Evolutionary conservation across 2,888 invertebrate genomes (phyloP).

Genomic region (Nysson spinosus): DNA sequence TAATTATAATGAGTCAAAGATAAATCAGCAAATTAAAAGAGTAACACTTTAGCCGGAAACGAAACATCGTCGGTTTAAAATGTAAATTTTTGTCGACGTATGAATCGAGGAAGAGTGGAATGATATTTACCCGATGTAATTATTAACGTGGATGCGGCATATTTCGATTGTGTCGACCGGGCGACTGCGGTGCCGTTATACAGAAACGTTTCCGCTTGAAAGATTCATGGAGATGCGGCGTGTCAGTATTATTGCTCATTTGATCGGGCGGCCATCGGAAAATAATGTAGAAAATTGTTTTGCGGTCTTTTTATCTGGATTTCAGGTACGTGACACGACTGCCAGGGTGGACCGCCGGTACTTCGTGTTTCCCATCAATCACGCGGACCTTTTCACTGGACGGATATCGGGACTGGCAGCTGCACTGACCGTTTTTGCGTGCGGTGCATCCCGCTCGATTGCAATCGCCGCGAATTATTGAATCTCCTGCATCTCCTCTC

Average conservation of each 20-base stretch:
- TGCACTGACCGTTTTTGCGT: slow-evolving; percentile 70
- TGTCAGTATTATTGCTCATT: slow-evolving; percentile 61
- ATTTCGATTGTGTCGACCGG: slow-evolving; percentile 30
- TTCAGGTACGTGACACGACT: slow-evolving; percentile 50
- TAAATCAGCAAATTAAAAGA: too few species aligned
- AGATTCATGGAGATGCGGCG: slow-evolving; percentile 50
- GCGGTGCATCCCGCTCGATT: slow-evolving; percentile 69
- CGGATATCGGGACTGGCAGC: slow-evolving; percentile 69
- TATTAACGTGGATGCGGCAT: slow-evolving; percentile 9
- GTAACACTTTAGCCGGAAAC: too few species aligned
- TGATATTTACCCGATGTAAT: slow-evolving; percentile 25
- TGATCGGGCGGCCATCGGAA: slow-evolving; percentile 54
- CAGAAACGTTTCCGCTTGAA: slow-evolving; percentile 28
- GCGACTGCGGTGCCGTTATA: not conserved
- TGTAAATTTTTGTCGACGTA: too few species aligned
- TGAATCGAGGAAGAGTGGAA: not conserved
- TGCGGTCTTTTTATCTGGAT: slow-evolving; percentile 72
- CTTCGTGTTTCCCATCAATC: slow-evolving; percentile 76
- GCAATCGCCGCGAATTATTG: slow-evolving; percentile 75
- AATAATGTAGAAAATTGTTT: slow-evolving; percentile 72
- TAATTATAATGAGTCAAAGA: too few species aligned
- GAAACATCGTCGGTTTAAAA: too few species aligned
- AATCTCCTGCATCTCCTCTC: slow-evolving; percentile 69
- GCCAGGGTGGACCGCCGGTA: slow-evolving; percentile 16
- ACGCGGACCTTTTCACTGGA: slow-evolving; percentile 70